Percentiles rank a stretch among this genome's conserved stretches.
These are phyloP conservation scores for Otus sunia DNA, from an alignment of 2,113 vertebrate species.

Conservation along the genomic window DNA sequence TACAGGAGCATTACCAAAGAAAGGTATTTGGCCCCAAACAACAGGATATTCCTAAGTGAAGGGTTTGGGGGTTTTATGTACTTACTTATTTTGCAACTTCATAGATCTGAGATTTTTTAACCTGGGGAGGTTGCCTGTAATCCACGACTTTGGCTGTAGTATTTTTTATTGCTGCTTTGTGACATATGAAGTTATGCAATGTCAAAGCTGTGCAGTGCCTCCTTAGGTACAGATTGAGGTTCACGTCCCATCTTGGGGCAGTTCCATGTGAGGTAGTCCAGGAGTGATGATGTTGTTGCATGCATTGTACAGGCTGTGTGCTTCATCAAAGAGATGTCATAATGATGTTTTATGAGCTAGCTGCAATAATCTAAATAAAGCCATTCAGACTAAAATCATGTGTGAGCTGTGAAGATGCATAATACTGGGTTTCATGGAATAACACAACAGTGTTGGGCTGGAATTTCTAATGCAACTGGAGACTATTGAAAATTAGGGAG, in stretches of 20 bases:
- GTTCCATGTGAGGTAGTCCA: neutral
- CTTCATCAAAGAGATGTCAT: neutral
- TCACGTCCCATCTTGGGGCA: neutral
- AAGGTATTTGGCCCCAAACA: neutral
- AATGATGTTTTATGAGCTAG: neutral
- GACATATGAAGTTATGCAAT: neutral
- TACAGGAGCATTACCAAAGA: neutral
- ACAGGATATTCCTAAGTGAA: neutral
- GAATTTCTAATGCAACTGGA: neutral
- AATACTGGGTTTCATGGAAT: neutral
- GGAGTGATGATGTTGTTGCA: accelerated
- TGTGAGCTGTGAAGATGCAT: neutral
- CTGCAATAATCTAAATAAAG: neutral
- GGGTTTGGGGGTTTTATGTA: neutral
- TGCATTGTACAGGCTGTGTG: neutral
- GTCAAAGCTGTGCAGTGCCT: neutral
- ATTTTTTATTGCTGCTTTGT: neutral
- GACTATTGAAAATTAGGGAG: neutral
- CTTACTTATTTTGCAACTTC: neutral
- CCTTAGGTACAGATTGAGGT: neutral
- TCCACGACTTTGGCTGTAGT: neutral
- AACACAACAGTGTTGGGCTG: neutral
- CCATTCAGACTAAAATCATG: neutral
- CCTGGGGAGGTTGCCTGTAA: neutral
- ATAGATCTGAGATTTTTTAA: neutral